Conservation (phyloP, 2,888 invertebrate genomes). For the Antitype chi region DNA sequence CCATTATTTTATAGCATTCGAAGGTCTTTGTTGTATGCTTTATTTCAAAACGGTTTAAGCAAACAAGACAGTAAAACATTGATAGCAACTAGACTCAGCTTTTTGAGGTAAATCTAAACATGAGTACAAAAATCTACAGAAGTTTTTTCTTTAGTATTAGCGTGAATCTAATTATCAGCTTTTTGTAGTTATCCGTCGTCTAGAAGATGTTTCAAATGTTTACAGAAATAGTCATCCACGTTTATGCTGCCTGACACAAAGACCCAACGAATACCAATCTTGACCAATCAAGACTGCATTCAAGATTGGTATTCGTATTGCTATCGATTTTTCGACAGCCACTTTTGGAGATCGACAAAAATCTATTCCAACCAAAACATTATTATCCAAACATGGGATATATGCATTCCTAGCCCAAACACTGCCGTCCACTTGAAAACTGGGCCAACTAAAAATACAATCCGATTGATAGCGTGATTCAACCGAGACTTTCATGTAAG, state of each 20-base stretch:
- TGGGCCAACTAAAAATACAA: slow-evolving; percentile 57
- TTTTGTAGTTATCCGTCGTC: neutral
- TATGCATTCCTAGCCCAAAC: slow-evolving; percentile 37
- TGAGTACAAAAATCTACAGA: neutral
- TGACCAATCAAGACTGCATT: no score
- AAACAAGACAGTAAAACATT: slow-evolving; percentile 15
- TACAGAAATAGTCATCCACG: neutral
- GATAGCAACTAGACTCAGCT: neutral
- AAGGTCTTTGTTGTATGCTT: slow-evolving; percentile 50
- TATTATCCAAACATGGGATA: slow-evolving; percentile 48
- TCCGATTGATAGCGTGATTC: slow-evolving; percentile 58
- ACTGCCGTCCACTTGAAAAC: slow-evolving; percentile 37
- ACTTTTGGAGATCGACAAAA: slow-evolving; percentile 10
- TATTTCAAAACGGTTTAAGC: slow-evolving; percentile 32
- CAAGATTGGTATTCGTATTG: no score
- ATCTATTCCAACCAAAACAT: slow-evolving; percentile 18
- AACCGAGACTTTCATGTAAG: slow-evolving; percentile 68
- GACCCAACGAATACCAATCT: neutral
- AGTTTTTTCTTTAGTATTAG: slow-evolving; percentile 13
- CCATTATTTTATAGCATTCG: slow-evolving; percentile 51
- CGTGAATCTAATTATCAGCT: slow-evolving; percentile 9
- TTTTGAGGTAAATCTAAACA: neutral
- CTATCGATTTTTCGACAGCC: no score
- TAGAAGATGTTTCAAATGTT: neutral
- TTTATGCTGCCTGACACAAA: neutral